phyloP scores from a whole-genome alignment of 2,888 invertebrate species.

The Sinotaia quadrata region DNA sequence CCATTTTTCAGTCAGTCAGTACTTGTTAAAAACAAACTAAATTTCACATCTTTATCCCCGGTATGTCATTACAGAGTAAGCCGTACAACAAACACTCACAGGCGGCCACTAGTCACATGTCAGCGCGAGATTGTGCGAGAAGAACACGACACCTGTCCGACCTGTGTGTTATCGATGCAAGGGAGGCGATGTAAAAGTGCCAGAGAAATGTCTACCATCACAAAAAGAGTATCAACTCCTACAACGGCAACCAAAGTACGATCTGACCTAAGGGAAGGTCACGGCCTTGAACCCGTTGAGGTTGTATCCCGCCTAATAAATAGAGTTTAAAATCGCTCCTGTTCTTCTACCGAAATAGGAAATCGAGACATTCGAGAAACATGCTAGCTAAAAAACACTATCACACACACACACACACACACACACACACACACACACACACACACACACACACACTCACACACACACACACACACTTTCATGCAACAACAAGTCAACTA shows the following conservation, averaged over 20 bases:
- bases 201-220: constrained; percentile 8
- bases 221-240: constrained; percentile 16
- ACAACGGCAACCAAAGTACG: constrained; percentile 17
- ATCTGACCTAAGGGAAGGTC: constrained; percentile 26
- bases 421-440: neutral
- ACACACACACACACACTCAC: neutral
- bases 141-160: neutral
- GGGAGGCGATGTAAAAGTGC: constrained; percentile 7
- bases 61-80: constrained; percentile 5
- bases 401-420: neutral
- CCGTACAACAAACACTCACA: constrained; percentile 17
- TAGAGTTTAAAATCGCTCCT: neutral
- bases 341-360: neutral
- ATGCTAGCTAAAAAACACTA: neutral
- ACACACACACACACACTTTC: neutral
- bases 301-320: neutral
- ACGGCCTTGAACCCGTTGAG: constrained; percentile 18
- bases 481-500: neutral
- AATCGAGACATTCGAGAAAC: neutral
- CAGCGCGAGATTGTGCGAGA: constrained; percentile 6
- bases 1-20: too few relatives aligned
- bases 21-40: too few relatives aligned
- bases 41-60: neutral
- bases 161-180: neutral
- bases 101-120: constrained; percentile 2